Base-by-base conservation (phyloP, 2,797 vertebrate genomes). In the Dendrocincla tyrannina region DNA sequence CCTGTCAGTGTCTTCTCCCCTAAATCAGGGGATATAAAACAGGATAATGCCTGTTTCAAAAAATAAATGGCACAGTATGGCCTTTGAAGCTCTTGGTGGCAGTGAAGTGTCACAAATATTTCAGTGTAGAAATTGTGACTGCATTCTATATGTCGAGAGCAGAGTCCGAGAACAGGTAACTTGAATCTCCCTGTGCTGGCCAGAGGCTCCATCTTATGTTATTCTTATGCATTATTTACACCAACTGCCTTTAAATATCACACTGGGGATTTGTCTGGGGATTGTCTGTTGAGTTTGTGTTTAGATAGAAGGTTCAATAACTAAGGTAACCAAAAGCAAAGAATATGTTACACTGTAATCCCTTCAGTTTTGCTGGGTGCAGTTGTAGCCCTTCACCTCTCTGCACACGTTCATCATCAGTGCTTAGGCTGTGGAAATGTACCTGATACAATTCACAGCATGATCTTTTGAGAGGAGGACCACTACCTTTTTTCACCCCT, bases 41-140 rank as follows among this genome's bases (percentile, higher is more conserved):
- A n/a, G n/a, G n/a, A n/a, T n/a, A 80, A 92, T 22, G 4, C 20
- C 28, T 32, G 10, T 74, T 80, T 74, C 13, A 58, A 53, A 80
- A 69, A 53, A 39, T 23, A 56, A 89, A 49, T 32, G 13, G 44
- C 62, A 93, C 91, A 96, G 11, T 95, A 59, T 66, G 58, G 42
- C 69, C 75, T 83, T 84, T 66, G 87, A 92, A 89, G 85, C 96
- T 97, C 95, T 93, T 94, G 96, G 96, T 96, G 95, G 96, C 96
- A 97, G 95, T 96, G 92, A 96, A 93, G 95, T 86, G 95, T 96
- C 91, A 96, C 92, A 88, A 92, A 97, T 94, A 85, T 47, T 85
- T 83, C 82, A 47, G 85, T 39, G 58, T n/a, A 86, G 66, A 55
- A 78, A 47, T 37, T 80, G 62, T 0, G 0, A 44, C 1, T 64